Conservation (phyloP, 2,888 invertebrate genomes). For the Leptarthrus brevirostris region DNA sequence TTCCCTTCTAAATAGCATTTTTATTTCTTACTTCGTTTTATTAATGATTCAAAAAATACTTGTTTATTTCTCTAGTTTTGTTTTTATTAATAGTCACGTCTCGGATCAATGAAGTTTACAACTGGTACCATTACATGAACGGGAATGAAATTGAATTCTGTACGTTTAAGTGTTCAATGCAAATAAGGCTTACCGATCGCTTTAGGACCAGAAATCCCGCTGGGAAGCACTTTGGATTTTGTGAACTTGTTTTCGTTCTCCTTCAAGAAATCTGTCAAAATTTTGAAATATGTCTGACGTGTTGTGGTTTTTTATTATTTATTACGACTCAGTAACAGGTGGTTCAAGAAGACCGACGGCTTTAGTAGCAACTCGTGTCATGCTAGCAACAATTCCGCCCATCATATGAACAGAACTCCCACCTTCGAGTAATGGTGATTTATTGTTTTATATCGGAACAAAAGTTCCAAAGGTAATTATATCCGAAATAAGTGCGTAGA, state of each 20-base stretch:
- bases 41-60: neutral
- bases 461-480: too few relatives aligned
- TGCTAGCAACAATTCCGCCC: too few relatives aligned
- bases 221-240: neutral
- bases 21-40: neutral
- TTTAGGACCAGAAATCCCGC: constrained; percentile 1
- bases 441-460: too few relatives aligned
- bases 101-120: neutral
- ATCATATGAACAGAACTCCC: too few relatives aligned
- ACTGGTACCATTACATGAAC: neutral
- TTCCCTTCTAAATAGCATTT: constrained; percentile 5
- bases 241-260: neutral
- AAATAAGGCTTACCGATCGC: neutral
- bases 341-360: too few relatives aligned
- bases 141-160: constrained; percentile 3
- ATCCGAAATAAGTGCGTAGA: too few relatives aligned
- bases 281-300: neutral
- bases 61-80: neutral
- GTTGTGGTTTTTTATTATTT: neutral
- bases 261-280: neutral
- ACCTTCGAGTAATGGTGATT: too few relatives aligned
- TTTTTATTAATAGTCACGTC: neutral
- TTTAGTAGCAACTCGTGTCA: too few relatives aligned
- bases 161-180: constrained; percentile 7
- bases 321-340: neutral